Conservation (phyloP, 2,888 invertebrate genomes). For the Lasiommata megera region DNA sequence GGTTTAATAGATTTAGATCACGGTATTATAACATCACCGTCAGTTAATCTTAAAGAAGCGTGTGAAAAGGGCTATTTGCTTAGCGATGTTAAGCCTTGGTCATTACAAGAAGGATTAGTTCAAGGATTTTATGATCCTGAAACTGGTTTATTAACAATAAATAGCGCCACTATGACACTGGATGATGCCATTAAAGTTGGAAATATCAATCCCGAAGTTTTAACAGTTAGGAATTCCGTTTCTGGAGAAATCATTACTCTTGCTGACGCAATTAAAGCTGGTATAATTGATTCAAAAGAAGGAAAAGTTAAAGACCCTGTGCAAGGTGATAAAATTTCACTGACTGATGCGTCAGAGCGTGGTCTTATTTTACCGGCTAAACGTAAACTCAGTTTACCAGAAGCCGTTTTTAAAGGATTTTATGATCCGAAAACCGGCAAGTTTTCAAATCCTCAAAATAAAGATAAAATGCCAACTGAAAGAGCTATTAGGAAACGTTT, state of each 20-base stretch:
- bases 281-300: constrained; percentile 88
- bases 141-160: constrained; percentile 86
- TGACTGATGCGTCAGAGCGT: constrained; percentile 91
- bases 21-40: constrained; percentile 86
- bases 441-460: constrained; percentile 89
- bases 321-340: constrained; percentile 86
- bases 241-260: constrained; percentile 90
- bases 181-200: constrained; percentile 88
- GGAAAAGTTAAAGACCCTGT: constrained; percentile 90
- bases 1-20: constrained; percentile 86
- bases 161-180: constrained; percentile 85
- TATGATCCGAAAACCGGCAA: constrained; percentile 93
- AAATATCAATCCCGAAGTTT: constrained; percentile 88
- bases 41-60: constrained; percentile 88
- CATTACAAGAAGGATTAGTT: constrained; percentile 90
- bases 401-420: constrained; percentile 95
- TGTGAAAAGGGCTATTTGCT: constrained; percentile 90
- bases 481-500: constrained; percentile 92
- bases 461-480: constrained; percentile 89
- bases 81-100: constrained; percentile 89
- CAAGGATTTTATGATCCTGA: constrained; percentile 89
- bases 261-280: constrained; percentile 88
- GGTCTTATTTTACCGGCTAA: constrained; percentile 91
- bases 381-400: constrained; percentile 90
- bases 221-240: constrained; percentile 90